Evolutionary conservation across 2,888 invertebrate genomes (phyloP).

Genomic region (Aspidiotus destructor): DNA sequence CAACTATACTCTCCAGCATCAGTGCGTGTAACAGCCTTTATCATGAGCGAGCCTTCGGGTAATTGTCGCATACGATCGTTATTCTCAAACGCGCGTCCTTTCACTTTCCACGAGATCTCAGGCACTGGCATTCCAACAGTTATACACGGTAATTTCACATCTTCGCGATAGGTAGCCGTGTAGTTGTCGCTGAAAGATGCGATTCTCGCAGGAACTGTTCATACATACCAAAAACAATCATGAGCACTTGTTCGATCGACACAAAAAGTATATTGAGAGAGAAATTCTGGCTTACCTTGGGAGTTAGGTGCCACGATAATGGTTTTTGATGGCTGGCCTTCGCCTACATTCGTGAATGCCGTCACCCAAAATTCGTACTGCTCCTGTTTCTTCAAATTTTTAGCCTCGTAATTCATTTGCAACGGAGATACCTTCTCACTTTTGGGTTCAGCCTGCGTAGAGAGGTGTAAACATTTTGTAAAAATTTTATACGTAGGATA

Average conservation of each 20-base stretch:
- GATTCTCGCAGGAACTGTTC: conserved; percentile 79
- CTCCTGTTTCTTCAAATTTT: conserved; percentile 66
- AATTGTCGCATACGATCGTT: conserved; percentile 74
- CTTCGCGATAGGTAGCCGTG: conserved; percentile 83
- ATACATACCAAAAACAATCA: neutral
- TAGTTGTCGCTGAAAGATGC: conserved; percentile 92
- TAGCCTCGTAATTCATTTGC: conserved; percentile 79
- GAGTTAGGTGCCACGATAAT: conserved; percentile 74
- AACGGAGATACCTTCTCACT: conserved; percentile 56
- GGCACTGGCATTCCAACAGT: conserved; percentile 88
- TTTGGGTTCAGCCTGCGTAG: conserved; percentile 21
- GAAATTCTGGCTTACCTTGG: conserved; percentile 51
- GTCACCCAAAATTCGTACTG: conserved; percentile 92
- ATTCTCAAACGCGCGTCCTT: conserved; percentile 65
- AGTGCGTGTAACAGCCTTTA: conserved; percentile 75
- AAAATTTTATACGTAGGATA: neutral
- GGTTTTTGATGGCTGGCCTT: conserved; percentile 81
- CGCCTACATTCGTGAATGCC: conserved; percentile 86
- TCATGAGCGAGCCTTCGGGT: conserved; percentile 83
- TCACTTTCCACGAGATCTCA: conserved; percentile 79
- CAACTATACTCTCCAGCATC: conserved; percentile 94
- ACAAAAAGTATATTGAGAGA: conserved; percentile 7
- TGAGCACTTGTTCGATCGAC: neutral
- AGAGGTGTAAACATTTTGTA: neutral
- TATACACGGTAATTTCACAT: conserved; percentile 80